Evolutionary conservation across 2,113 vertebrate genomes (phyloP), one percentile per base, ranked within the genome.

Genomic region (Octodon degus): DNA sequence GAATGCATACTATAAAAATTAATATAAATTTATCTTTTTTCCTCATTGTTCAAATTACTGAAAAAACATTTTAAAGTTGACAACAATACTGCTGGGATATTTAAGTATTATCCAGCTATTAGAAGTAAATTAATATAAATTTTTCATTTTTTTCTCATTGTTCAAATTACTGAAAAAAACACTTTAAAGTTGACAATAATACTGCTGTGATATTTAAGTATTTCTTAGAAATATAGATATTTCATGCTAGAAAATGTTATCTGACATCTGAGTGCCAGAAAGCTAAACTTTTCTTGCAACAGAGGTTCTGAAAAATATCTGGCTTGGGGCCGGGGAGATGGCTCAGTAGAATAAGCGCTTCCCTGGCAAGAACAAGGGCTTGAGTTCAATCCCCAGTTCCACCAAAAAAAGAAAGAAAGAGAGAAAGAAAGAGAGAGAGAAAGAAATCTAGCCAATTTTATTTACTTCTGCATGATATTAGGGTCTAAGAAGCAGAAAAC

Each of bases 1-100:
- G 20, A 91, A 72, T 96, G 34, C 84, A 83, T 90, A 76, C 5
- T 89, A 90, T 81, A 62, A 95, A 96, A 95, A 60, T 34, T n/a
- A 86, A 30, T 81, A 55, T 68, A 81, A 76, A 70, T 90, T 95
- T 95, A 20, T 77, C 58, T 19, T 55, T 30, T 91, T 7, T n/a
- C 79, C 20, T 86, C 80, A 77, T 90, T 63, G 5, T 86, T 94
- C 6, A 90, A 32, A 50, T 50, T 50, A 50, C 11, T 50, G 50
- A 50, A 50, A 50, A 50, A 67, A 83, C 37, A 92, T 72, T 86
- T 89, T 90, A 68, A 97, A 94, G 77, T 77, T 91, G 37, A 70
- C 55, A 91, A 43, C 1, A 19, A 84, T 5, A 24, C 91, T 89
- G 4, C 55, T 86, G 90, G 53, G n/a, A 94, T 16, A 62, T 70